Conservation (phyloP, 2,113 vertebrate genomes). For the Mandrillus leucophaeus region DNA sequence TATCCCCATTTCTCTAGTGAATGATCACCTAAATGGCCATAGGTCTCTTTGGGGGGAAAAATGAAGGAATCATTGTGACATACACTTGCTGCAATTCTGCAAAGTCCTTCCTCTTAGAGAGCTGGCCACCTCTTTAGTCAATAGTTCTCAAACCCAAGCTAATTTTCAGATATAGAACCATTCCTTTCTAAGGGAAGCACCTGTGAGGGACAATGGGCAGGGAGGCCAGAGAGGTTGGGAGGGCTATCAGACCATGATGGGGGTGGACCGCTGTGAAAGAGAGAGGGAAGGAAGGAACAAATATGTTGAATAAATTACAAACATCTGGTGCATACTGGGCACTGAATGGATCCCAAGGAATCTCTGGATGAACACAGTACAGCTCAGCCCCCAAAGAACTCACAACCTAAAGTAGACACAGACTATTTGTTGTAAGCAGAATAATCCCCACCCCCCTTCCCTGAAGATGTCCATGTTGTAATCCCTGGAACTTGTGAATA, state of each 20-base stretch:
- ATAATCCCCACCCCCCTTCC: too few species aligned
- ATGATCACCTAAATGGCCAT: not conserved
- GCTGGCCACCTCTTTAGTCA: not conserved
- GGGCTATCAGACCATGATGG: not conserved
- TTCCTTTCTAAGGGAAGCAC: not conserved
- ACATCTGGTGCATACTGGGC: not conserved
- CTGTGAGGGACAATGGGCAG: not conserved
- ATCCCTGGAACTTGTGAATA: not conserved
- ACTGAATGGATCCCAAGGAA: not conserved
- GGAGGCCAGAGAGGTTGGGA: not conserved
- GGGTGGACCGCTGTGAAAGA: not conserved
- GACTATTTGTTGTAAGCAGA: accelerated
- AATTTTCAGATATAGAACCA: not conserved
- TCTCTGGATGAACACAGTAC: not conserved
- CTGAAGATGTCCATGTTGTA: not conserved
- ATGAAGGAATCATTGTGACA: not conserved
- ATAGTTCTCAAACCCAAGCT: not conserved
- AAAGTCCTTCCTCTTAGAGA: not conserved
- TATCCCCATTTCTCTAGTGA: not conserved
- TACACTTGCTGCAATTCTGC: not conserved
- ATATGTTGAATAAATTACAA: not conserved
- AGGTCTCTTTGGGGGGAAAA: not conserved
- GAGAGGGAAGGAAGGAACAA: not conserved
- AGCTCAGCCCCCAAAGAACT: not conserved
- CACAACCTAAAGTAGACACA: not conserved